A percentile compares a stretch with the other conserved stretches of the same genome.
Conservation (phyloP, 2,888 invertebrate species). For the Andrena praecox region DNA sequence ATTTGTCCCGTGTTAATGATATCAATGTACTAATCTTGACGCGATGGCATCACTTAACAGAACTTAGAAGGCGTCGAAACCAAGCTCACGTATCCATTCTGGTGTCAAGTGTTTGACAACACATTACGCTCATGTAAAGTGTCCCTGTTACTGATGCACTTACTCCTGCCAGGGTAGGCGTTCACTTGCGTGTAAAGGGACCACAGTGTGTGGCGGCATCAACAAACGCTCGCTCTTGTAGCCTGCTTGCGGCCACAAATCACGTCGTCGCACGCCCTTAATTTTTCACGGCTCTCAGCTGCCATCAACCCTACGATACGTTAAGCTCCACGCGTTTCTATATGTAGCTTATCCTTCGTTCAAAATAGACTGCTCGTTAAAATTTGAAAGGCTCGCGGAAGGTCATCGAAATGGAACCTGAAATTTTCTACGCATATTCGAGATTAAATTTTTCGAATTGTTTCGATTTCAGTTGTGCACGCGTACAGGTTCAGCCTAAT, state of each 20-base stretch:
- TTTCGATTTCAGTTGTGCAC: neutral
- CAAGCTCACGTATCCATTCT: conserved; percentile 66
- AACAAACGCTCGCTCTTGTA: conserved; percentile 63
- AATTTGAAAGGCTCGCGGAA: conserved; percentile 15
- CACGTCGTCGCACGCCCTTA: conserved; percentile 65
- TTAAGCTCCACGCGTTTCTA: conserved; percentile 42
- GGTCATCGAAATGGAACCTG: neutral
- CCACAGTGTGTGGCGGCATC: conserved; percentile 55
- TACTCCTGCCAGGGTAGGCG: conserved; percentile 50
- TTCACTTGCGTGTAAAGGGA: conserved; percentile 58
- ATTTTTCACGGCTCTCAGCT: conserved; percentile 66
- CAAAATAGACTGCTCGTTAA: conserved; percentile 54
- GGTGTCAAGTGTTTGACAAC: conserved; percentile 77
- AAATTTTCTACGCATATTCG: neutral
- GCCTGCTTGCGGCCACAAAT: conserved; percentile 65
- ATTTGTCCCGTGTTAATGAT: neutral
- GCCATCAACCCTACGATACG: conserved; percentile 50
- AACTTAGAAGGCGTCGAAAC: conserved; percentile 36
- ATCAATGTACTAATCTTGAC: conserved; percentile 6
- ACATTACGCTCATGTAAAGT: conserved; percentile 67
- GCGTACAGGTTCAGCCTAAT: neutral
- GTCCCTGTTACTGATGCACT: conserved; percentile 46
- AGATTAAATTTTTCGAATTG: neutral
- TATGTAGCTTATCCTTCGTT: conserved; percentile 35
- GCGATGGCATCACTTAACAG: conserved; percentile 12